Evolutionary conservation across 2,888 invertebrate species (phyloP).

Genomic region (Nemotelus pantherinus): DNA sequence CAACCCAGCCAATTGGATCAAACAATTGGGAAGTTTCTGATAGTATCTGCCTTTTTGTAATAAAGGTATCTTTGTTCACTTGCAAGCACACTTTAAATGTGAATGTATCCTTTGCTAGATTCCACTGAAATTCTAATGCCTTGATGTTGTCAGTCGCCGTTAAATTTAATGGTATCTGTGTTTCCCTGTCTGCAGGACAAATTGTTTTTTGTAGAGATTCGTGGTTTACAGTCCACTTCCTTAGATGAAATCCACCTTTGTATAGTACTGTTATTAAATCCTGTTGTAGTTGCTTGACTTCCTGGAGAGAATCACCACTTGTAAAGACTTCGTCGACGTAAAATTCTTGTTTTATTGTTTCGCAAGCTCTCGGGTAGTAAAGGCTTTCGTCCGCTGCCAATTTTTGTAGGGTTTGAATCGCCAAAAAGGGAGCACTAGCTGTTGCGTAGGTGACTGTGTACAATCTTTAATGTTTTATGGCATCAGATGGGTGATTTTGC

Average conservation of each 20-base stretch:
- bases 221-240: constrained; percentile 32
- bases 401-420: constrained; percentile 34
- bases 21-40: constrained; percentile 30
- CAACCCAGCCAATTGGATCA: constrained; percentile 40
- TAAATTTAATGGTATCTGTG: constrained; percentile 3
- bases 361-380: constrained; percentile 42
- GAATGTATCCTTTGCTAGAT: constrained; percentile 29
- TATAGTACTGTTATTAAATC: background rate
- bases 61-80: background rate
- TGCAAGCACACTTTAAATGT: constrained; percentile 3
- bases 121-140: constrained; percentile 30
- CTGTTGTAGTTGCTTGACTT: background rate
- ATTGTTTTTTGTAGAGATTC: background rate
- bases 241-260: constrained; percentile 24
- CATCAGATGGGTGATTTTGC: constrained; percentile 8
- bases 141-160: background rate
- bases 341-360: constrained; percentile 33
- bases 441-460: constrained; percentile 45
- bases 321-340: constrained; percentile 48
- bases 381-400: constrained; percentile 31
- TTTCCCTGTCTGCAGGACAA: constrained; percentile 1
- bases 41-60: constrained; percentile 26
- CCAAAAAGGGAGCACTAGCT: constrained; percentile 40
- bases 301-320: constrained; percentile 19
- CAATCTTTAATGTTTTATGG: constrained; percentile 36